Percentiles rank a stretch among this genome's conserved stretches.
phyloP scores from a whole-genome alignment of 2,113 vertebrate genomes.

The Pitta sordida region DNA sequence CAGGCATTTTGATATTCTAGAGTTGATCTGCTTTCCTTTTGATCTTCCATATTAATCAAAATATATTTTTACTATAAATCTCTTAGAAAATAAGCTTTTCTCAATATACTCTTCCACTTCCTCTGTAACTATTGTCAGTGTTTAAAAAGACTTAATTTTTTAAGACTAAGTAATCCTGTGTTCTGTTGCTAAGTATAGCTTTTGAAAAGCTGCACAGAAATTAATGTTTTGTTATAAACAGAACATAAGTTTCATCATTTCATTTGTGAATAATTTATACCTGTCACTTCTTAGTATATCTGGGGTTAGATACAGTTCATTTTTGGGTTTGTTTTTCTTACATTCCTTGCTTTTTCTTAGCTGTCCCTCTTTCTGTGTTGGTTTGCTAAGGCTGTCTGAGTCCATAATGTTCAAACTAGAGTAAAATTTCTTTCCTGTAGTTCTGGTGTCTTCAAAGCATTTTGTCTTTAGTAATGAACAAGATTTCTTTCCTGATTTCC shows the following conservation, averaged over 20 bases:
- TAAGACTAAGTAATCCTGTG: not conserved
- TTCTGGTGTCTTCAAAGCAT: not conserved
- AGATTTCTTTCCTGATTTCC: not conserved
- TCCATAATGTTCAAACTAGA: not conserved
- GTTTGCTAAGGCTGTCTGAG: not conserved
- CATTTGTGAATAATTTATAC: constrained; percentile 15
- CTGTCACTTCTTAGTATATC: not conserved
- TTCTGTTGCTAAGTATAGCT: not conserved
- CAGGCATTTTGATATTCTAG: not conserved
- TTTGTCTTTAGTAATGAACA: not conserved
- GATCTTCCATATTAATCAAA: not conserved
- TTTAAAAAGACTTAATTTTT: not conserved
- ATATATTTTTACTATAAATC: not conserved
- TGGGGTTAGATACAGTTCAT: not conserved
- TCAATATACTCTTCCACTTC: not conserved
- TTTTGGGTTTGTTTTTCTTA: not conserved
- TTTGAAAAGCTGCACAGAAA: not conserved
- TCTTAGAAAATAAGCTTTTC: not conserved
- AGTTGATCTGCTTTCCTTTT: not conserved
- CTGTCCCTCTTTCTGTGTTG: not conserved
- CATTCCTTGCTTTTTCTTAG: not conserved
- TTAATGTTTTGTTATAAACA: not conserved
- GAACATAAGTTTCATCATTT: not conserved
- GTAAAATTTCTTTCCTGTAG: not conserved
- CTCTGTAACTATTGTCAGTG: not conserved